Base-by-base conservation (phyloP, 1,140 invertebrate species). In the Drosophila repletoides region DNA sequence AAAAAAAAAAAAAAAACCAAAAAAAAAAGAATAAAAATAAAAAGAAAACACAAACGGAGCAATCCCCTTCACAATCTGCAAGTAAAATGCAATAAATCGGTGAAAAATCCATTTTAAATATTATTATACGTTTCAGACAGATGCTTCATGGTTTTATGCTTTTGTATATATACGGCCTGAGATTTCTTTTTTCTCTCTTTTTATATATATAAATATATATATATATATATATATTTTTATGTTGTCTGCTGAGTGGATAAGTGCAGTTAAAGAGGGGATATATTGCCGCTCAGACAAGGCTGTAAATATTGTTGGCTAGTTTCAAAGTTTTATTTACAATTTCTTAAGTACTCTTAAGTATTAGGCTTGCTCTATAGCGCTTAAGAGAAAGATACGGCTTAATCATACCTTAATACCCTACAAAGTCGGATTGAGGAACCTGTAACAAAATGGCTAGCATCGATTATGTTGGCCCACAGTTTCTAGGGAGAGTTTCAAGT, bases 21-120 rank as follows among this genome's bases (percentile, higher is more conserved):
- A 34, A 49, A n/a, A 58, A 14, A 43, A n/a, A 5, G 22, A 46
- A 29, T 9, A 29, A 26, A 46, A 46, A 19, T n/a, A 46, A 46
- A 26, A 29, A 26, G 12, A 26, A 14, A 19, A 17, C 3, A 19
- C 15, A 45, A 31, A 33, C 41, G 24, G 2, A 9, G 29, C 33
- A 17, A 33, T 49, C n/a, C 46, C 9, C 45, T n/a, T 40, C 28
- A 19, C 31, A 34, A 56, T 19, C 33, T 46, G 56, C 58, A 43
- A 48, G 58, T 60, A 41, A 48, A 77, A 60, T 59, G 43, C 70
- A 59, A 73, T 73, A 79, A 79, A 79, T 79, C 59, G 75, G 55
- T 53, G n/a, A 33, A 31, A 79, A 79, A 79, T 65, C 70, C 75
- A 79, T 79, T 79, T 77, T 60, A 73, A 73, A 77, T 70, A 70